A percentile compares a stretch with the other conserved stretches of the same genome.
phyloP scores from a whole-genome alignment of 1,140 invertebrate genomes.

The Procambarus clarkii region DNA sequence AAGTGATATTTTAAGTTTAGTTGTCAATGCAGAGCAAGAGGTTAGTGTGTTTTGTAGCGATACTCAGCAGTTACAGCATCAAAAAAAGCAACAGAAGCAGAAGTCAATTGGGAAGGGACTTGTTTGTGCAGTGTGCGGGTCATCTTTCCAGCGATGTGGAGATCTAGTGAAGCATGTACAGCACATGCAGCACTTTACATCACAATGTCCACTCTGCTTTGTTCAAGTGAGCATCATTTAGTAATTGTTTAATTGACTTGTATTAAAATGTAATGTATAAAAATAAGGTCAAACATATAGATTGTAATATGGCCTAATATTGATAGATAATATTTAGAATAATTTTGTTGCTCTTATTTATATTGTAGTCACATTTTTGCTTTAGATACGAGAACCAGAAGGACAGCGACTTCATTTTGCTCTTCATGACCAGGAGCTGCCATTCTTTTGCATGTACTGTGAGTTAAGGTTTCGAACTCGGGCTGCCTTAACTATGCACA shows the following conservation, averaged over 20 bases:
- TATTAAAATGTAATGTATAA: neutral
- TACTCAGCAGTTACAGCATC: constrained; percentile 16
- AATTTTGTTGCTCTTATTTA: too few relatives aligned
- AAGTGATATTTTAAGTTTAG: constrained; percentile 4
- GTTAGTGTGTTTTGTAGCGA: neutral
- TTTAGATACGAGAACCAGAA: constrained; percentile 27
- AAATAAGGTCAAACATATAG: too few relatives aligned
- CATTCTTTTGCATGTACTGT: constrained; percentile 79
- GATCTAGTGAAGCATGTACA: constrained; percentile 57
- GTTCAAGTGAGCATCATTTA: constrained; percentile 36
- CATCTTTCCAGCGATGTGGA: constrained; percentile 43
- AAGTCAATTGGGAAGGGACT: constrained; percentile 29
- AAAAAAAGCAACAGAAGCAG: constrained; percentile 44
- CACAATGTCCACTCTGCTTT: constrained; percentile 51
- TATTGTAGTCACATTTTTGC: neutral
- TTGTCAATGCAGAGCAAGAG: neutral
- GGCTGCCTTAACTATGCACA: constrained; percentile 78
- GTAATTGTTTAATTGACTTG: neutral
- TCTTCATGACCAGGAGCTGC: constrained; percentile 70
- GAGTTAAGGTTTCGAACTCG: constrained; percentile 78
- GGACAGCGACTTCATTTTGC: constrained; percentile 52
- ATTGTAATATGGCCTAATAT: too few relatives aligned
- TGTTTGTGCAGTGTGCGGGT: constrained; percentile 30
- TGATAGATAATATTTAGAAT: too few relatives aligned
- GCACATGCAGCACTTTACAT: constrained; percentile 42